Evolutionary conservation across 2,113 vertebrate genomes (phyloP).

Genomic region (Motacilla tschutschensis): DNA sequence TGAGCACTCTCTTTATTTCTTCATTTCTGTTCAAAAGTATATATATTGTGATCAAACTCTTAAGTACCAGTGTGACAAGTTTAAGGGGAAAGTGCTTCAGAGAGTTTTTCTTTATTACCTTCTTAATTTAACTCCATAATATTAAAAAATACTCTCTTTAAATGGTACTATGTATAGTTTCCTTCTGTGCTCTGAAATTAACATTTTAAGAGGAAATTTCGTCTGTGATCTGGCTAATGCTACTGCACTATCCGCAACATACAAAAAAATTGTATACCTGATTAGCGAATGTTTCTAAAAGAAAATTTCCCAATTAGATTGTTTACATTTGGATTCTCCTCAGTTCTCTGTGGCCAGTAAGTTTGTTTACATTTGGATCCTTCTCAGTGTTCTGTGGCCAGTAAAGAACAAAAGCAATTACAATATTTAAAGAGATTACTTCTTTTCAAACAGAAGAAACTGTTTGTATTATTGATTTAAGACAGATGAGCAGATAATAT

Average conservation of each 20-base stretch:
- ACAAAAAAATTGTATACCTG: rapidly evolving
- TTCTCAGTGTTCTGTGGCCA: background rate
- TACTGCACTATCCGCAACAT: background rate
- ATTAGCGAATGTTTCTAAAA: background rate
- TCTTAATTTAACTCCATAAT: background rate
- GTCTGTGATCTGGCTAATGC: background rate
- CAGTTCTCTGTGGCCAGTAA: background rate
- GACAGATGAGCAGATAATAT: background rate
- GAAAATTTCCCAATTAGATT: background rate
- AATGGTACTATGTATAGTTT: background rate
- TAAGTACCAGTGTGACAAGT: background rate
- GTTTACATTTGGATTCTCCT: background rate
- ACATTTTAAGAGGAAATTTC: background rate
- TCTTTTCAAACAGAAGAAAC: background rate
- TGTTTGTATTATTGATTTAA: background rate
- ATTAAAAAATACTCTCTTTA: background rate
- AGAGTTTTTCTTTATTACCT: background rate
- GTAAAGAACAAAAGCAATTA: background rate
- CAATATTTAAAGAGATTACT: background rate
- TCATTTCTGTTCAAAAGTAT: background rate
- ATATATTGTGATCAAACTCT: rapidly evolving
- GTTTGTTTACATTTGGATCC: background rate
- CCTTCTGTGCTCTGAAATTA: background rate
- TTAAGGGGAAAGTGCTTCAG: background rate
- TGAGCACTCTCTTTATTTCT: background rate